Conservation (phyloP, 1,140 invertebrate species). For the Drosophila orosa region DNA sequence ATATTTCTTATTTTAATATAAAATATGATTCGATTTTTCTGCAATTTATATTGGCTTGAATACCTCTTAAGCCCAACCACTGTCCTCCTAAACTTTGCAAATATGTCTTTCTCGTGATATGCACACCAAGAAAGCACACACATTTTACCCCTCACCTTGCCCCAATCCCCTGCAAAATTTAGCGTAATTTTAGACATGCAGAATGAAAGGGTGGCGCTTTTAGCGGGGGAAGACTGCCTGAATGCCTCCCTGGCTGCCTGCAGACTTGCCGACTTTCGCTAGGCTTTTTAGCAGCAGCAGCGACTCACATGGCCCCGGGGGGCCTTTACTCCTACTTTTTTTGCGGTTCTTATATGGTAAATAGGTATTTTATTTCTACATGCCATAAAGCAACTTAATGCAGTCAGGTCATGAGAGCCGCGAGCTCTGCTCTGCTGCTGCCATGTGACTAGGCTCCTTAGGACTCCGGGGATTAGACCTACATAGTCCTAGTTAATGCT, state of each 20-base stretch:
- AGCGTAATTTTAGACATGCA: constrained; percentile 68
- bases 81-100: neutral
- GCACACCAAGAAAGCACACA: constrained; percentile 41
- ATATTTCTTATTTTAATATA: no score
- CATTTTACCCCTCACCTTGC: neutral
- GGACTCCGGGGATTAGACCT: constrained; percentile 13
- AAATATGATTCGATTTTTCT: neutral
- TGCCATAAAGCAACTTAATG: constrained; percentile 67
- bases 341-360: constrained; percentile 59
- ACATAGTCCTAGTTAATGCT: constrained; percentile 31
- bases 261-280: constrained; percentile 49
- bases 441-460: constrained; percentile 7
- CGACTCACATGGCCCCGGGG: constrained; percentile 39
- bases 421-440: constrained; percentile 4
- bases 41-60: neutral
- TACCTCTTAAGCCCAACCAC: neutral
- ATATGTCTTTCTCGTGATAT: constrained; percentile 46
- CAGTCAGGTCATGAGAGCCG: constrained; percentile 40
- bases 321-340: neutral
- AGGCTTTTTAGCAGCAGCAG: constrained; percentile 60
- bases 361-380: constrained; percentile 65
- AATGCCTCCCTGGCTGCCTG: constrained; percentile 9
- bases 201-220: constrained; percentile 14
- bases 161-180: constrained; percentile 13
- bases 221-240: constrained; percentile 18